Evolutionary conservation across 2,888 invertebrate genomes (phyloP).

Genomic region (Acanthopleura granulata): DNA sequence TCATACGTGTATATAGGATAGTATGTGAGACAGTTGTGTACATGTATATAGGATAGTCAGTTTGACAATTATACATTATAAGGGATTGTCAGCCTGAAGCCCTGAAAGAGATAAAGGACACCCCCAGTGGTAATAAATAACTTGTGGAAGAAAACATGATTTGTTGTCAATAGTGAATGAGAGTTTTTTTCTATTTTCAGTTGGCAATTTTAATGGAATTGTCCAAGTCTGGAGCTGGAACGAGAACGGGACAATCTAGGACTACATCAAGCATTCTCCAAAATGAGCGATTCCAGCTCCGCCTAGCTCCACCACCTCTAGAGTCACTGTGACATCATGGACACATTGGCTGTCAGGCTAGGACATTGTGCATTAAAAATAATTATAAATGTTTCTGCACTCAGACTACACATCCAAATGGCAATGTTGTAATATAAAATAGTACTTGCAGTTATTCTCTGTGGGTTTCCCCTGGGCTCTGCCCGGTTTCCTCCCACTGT

Average conservation of each 20-base stretch:
- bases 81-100: background rate
- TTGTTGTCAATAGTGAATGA: background rate
- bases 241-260: conserved; percentile 28
- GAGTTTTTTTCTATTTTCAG: conserved; percentile 42
- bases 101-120: background rate
- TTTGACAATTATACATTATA: background rate
- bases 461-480: too few species aligned
- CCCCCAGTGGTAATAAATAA: background rate
- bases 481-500: too few species aligned
- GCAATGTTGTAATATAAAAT: too few species aligned
- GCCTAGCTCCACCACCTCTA: conserved; percentile 49
- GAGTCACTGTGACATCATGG: conserved; percentile 18
- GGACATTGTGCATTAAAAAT: too few species aligned
- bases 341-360: background rate
- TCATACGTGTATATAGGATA: too few species aligned
- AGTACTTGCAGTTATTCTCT: too few species aligned
- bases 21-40: too few species aligned
- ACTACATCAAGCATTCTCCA: conserved; percentile 56
- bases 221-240: conserved; percentile 37
- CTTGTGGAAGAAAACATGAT: background rate
- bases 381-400: too few species aligned
- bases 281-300: conserved; percentile 60
- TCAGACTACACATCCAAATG: too few species aligned
- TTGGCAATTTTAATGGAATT: conserved; percentile 61
- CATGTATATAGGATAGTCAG: background rate